phyloP scores from a whole-genome alignment of 1,140 invertebrate species.

The Chionoecetes opilio region DNA sequence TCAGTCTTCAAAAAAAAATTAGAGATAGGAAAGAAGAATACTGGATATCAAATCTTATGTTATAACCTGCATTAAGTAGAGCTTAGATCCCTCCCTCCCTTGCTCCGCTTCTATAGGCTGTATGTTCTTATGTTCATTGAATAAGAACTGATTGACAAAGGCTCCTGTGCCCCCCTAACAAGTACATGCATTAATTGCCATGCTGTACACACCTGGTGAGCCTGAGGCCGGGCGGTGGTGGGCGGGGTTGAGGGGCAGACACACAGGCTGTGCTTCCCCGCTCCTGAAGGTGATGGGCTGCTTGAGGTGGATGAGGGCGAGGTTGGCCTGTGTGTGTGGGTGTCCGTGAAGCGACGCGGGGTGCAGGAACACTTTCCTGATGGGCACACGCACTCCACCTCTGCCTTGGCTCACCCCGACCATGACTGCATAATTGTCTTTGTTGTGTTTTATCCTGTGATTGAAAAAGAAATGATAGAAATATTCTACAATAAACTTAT shows the following conservation, averaged over 20 bases:
- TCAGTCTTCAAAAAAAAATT: neutral
- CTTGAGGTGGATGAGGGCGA: conserved; percentile 60
- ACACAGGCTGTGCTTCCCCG: neutral
- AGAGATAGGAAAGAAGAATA: neutral
- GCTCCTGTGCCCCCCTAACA: neutral
- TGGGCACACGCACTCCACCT: neutral
- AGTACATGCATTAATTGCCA: neutral
- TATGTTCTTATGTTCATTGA: neutral
- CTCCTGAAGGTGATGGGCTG: conserved; percentile 22
- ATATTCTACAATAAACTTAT: neutral
- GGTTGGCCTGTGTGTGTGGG: neutral
- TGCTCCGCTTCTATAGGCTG: neutral
- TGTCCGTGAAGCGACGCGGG: conserved; percentile 2
- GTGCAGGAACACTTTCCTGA: conserved; percentile 53
- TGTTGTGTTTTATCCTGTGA: conserved; percentile 61
- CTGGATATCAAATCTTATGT: no score
- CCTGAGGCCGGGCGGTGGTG: neutral
- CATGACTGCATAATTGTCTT: conserved; percentile 57
- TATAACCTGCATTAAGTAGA: no score
- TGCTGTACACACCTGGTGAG: neutral
- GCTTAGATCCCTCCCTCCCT: no score
- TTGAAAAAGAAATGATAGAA: neutral
- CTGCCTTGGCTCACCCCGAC: neutral
- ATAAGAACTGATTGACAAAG: neutral
- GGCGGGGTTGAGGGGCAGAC: conserved; percentile 1